These are phyloP conservation scores for Perca fluviatilis DNA, from an alignment of 2,113 vertebrate species.

Conservation along the genomic window DNA sequence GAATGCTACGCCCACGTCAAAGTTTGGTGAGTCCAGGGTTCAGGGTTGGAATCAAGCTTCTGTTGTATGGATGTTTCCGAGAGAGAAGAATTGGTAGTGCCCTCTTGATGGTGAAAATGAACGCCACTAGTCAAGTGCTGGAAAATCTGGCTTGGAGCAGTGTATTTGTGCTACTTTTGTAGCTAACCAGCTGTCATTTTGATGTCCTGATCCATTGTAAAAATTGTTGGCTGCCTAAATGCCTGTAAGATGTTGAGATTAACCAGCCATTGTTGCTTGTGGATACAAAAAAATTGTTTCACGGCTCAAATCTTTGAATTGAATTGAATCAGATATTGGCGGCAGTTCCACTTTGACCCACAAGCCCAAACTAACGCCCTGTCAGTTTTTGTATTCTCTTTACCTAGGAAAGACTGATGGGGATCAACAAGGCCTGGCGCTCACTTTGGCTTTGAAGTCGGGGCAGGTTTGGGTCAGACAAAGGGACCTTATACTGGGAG, in stretches of 20 bases:
- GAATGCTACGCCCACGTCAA: background rate
- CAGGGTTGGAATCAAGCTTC: constrained; percentile 7
- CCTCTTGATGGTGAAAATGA: constrained; percentile 6
- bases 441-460: background rate
- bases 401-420: background rate
- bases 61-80: background rate
- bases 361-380: background rate
- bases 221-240: constrained; percentile 6
- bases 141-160: constrained; percentile 7
- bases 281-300: constrained; percentile 7
- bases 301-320: background rate
- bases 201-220: constrained; percentile 14
- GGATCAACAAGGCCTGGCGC: background rate
- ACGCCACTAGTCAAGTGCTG: constrained; percentile 29
- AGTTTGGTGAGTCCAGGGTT: constrained; percentile 21
- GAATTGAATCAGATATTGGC: background rate
- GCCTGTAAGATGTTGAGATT: constrained; percentile 14
- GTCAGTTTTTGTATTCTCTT: background rate
- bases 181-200: constrained; percentile 38
- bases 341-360: constrained; percentile 14
- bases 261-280: constrained; percentile 11
- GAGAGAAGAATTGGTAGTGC: background rate
- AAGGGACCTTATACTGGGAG: background rate
- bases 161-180: constrained; percentile 30
- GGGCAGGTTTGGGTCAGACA: constrained; percentile 1